Base-by-base conservation (phyloP, 1,140 invertebrate species). In the Platyscapa corneri region DNA sequence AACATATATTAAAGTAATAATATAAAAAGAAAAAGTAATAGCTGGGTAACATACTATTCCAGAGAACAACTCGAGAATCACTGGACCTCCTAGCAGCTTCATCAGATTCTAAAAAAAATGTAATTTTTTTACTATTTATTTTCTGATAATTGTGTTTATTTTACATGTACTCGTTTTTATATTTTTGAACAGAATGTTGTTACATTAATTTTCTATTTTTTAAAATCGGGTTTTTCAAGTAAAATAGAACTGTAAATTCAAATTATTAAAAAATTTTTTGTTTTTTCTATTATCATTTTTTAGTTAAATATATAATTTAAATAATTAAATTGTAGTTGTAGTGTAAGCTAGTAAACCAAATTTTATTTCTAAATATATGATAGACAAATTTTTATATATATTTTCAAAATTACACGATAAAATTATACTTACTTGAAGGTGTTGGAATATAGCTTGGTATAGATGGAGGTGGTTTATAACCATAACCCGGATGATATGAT, bases 41-140 rank as follows among this genome's bases (percentile, higher is more conserved):
- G 16, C 10, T 18, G 18, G 16, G 16, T 87, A 49, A 89, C 96
- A 96, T 94, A 97, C 96, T 97, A 93, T 96, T 97, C 96, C 96
- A 97, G 88, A 97, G 95, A 89, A 97, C 96, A 87, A 95, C 95
- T 90, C 96, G 94, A 88, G 95, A 94, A 94, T 96, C 96, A 90
- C 96, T 95, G 91, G 95, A 95, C 91, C 95, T 94, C 92, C 95
- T 95, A 88, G 96, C 94, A 91, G 95, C 95, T 92, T 96, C 96
- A 91, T 97, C 96, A 92, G 96, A 95, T 94, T 97, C 96, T 97
- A 94, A 88, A 96, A 95, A 46, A 94, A 93, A 93, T 93, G 92
- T 87, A 89, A 88, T 42, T 72, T n/a, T n/a, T 74, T 74, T 5
- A 1, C 8, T 74, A 42, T 42, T 53, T 72, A 16, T 39, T 74